A percentile compares a stretch with the other conserved stretches of the same genome.
Conservation (phyloP, 2,888 invertebrate species). For the Prenolepis imparis region DNA sequence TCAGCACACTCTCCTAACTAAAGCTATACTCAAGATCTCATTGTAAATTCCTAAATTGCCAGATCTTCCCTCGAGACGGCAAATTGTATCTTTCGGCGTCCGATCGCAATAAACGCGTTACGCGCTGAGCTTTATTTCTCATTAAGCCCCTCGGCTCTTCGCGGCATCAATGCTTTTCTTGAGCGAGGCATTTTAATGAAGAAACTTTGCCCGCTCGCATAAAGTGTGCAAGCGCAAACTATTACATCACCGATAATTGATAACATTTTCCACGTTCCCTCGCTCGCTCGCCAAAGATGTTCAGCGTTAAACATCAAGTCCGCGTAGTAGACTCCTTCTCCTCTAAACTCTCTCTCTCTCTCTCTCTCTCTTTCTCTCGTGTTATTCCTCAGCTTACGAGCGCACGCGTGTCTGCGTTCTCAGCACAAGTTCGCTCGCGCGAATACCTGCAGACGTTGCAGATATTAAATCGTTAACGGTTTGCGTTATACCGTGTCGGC, state of each 20-base stretch:
- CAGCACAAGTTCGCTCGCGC: conserved; percentile 26
- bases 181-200: conserved; percentile 51
- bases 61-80: conserved; percentile 37
- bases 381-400: conserved; percentile 40
- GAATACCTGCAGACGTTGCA: conserved; percentile 39
- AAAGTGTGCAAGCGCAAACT: conserved; percentile 56
- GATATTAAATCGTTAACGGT: conserved; percentile 46
- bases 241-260: conserved; percentile 58
- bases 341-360: neutral
- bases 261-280: conserved; percentile 50
- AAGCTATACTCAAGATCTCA: neutral
- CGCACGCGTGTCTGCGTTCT: conserved; percentile 25
- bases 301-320: conserved; percentile 37
- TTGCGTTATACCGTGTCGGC: conserved; percentile 11
- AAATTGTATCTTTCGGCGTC: conserved; percentile 29
- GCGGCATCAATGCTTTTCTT: conserved; percentile 51
- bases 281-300: conserved; percentile 35
- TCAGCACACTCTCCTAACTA: neutral
- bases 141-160: conserved; percentile 35
- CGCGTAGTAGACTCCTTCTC: neutral
- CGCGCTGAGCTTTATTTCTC: conserved; percentile 49
- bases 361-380: neutral
- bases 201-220: conserved; percentile 51
- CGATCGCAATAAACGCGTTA: conserved; percentile 49
- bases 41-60: neutral